These are phyloP conservation scores for Morpho deidamia DNA, from an alignment of 2,888 invertebrate genomes.

Conservation along the genomic window DNA sequence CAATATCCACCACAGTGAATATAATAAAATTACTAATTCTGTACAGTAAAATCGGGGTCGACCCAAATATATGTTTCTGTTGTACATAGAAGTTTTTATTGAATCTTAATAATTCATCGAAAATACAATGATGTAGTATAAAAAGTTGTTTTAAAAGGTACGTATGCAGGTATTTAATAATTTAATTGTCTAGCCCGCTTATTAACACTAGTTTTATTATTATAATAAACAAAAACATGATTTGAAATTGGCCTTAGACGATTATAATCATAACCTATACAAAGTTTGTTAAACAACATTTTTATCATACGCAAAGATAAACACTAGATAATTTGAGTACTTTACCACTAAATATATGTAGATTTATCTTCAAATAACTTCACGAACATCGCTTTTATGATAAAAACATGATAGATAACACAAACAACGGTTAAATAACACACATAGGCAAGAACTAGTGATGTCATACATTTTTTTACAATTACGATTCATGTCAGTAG, in stretches of 20 bases:
- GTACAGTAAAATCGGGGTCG: slow-evolving; percentile 32
- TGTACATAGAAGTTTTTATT: not conserved
- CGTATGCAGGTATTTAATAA: slow-evolving; percentile 10
- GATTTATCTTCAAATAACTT: slow-evolving; percentile 58
- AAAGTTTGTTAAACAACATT: slow-evolving; percentile 39
- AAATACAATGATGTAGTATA: not conserved
- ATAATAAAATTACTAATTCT: slow-evolving; percentile 24
- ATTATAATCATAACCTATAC: slow-evolving; percentile 56
- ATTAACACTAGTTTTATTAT: slow-evolving; percentile 33
- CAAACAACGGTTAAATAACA: slow-evolving; percentile 51
- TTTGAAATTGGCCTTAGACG: slow-evolving; percentile 35
- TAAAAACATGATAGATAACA: slow-evolving; percentile 76
- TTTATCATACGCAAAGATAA: slow-evolving; percentile 43
- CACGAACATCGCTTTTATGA: slow-evolving; percentile 70
- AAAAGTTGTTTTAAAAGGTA: slow-evolving; percentile 3
- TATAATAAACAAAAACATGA: slow-evolving; percentile 66
- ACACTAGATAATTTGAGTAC: slow-evolving; percentile 59
- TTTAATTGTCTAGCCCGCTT: slow-evolving; percentile 2
- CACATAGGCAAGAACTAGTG: slow-evolving; percentile 58
- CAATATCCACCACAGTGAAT: no score
- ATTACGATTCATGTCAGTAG: slow-evolving; percentile 23
- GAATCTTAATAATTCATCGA: not conserved
- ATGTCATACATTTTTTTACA: slow-evolving; percentile 31
- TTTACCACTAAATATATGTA: slow-evolving; percentile 66
- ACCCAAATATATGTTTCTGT: slow-evolving; percentile 19